Conservation (phyloP, 2,888 invertebrate genomes). For the Lasioglossum vierecki region DNA sequence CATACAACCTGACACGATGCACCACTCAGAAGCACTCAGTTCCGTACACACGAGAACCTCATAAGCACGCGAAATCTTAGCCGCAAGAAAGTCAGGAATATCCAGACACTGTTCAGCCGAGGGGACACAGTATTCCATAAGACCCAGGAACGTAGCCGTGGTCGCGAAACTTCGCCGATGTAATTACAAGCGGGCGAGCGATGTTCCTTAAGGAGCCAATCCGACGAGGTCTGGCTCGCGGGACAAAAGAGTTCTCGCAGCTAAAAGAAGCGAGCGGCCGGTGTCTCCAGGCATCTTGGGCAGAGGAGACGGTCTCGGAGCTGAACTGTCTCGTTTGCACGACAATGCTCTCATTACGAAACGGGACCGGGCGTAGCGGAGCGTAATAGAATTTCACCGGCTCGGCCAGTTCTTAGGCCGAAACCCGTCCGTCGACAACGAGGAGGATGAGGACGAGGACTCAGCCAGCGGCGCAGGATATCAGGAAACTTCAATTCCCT, state of each 20-base stretch:
- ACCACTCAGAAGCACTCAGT: too few relatives aligned
- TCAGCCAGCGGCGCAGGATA: conserved; percentile 40
- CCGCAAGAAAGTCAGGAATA: background rate
- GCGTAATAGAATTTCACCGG: conserved; percentile 64
- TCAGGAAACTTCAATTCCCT: conserved; percentile 73
- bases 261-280: conserved; percentile 17
- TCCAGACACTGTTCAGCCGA: background rate
- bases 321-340: conserved; percentile 66
- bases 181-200: conserved; percentile 26
- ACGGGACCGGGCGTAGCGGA: conserved; percentile 43
- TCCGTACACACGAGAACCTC: background rate
- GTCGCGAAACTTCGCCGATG: conserved; percentile 24
- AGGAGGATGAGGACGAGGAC: background rate
- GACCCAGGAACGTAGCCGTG: background rate
- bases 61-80: background rate
- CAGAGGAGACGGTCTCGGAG: conserved; percentile 22
- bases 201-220: conserved; percentile 21
- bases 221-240: conserved; percentile 4
- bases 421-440: conserved; percentile 8
- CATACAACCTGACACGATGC: too few relatives aligned
- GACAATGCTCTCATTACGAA: conserved; percentile 71
- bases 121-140: background rate
- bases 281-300: conserved; percentile 10
- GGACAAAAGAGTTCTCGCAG: conserved; percentile 39
- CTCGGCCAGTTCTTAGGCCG: conserved; percentile 42